Conservation (phyloP, 2,113 vertebrate genomes). For the Bufo bufo region DNA sequence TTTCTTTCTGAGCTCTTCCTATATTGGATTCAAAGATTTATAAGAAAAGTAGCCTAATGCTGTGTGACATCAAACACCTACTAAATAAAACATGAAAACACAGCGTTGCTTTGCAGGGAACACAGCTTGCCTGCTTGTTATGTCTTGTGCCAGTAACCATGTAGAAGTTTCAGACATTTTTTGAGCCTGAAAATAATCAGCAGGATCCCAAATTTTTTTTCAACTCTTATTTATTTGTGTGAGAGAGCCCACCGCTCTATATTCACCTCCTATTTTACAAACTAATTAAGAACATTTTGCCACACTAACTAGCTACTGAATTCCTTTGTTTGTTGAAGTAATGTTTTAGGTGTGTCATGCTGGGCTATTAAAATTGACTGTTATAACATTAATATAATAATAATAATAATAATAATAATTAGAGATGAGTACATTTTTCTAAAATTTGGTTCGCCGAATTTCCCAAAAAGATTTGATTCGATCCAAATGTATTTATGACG, state of each 20-base stretch:
- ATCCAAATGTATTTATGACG: too few relatives aligned
- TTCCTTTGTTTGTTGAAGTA: background rate
- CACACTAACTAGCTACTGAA: background rate
- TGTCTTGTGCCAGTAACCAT: slow-evolving; percentile 29
- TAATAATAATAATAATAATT: background rate
- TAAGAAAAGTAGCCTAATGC: slow-evolving; percentile 39
- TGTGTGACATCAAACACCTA: slow-evolving; percentile 51
- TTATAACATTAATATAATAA: background rate
- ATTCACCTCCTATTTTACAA: background rate
- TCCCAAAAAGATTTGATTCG: too few relatives aligned
- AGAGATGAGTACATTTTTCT: too few relatives aligned
- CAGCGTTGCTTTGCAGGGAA: slow-evolving; percentile 32
- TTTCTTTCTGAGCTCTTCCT: slow-evolving; percentile 21
- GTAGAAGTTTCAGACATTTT: slow-evolving; percentile 10
- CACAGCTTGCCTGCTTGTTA: slow-evolving; percentile 27
- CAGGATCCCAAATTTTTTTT: background rate
- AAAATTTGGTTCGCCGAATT: too few relatives aligned
- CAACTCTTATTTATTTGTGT: slow-evolving; percentile 16
- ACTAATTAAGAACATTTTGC: background rate
- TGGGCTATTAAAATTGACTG: background rate
- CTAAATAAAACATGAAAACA: slow-evolving; percentile 47
- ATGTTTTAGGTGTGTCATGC: background rate
- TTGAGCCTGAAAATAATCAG: background rate
- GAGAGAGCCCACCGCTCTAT: background rate
- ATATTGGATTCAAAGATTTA: slow-evolving; percentile 10